Percentiles rank a stretch among this genome's conserved stretches.
Evolutionary conservation across 2,888 invertebrate genomes (phyloP).

Genomic region (Pammene aurita): DNA sequence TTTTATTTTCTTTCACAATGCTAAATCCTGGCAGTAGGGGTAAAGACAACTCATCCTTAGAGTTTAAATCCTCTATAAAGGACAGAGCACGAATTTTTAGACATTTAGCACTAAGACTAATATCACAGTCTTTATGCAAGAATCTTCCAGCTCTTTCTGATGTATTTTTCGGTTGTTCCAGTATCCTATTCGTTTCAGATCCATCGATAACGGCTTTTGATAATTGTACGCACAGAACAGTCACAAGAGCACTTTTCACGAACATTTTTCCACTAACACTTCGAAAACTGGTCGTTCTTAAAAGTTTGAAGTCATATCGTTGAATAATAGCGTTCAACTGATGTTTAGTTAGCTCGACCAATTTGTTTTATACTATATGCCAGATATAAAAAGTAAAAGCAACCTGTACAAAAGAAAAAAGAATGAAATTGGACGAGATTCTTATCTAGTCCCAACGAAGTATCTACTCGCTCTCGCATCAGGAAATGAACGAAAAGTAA

Average conservation of each 20-base stretch:
- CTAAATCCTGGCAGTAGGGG: slow-evolving; percentile 89
- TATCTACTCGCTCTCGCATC: too few species aligned
- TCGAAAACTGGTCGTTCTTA: slow-evolving; percentile 65
- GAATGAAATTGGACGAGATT: slow-evolving; percentile 49
- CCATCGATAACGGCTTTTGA: slow-evolving; percentile 64
- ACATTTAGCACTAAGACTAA: slow-evolving; percentile 86
- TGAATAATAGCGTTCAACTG: slow-evolving; percentile 61
- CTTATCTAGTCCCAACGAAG: too few species aligned
- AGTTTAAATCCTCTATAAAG: slow-evolving; percentile 88
- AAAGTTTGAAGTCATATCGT: slow-evolving; percentile 60
- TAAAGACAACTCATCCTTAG: slow-evolving; percentile 84
- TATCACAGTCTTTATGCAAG: slow-evolving; percentile 72
- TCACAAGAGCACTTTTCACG: slow-evolving; percentile 57
- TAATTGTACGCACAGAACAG: slow-evolving; percentile 56
- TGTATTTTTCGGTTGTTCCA: slow-evolving; percentile 47
- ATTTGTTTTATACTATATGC: slow-evolving; percentile 72
- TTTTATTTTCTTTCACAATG: slow-evolving; percentile 86
- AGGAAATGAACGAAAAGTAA: too few species aligned
- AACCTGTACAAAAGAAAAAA: slow-evolving; percentile 60
- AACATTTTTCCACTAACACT: slow-evolving; percentile 64
- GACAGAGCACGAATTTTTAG: slow-evolving; percentile 90
- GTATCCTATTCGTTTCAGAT: slow-evolving; percentile 57
- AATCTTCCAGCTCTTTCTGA: slow-evolving; percentile 67
- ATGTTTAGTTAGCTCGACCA: slow-evolving; percentile 52
- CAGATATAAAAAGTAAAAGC: slow-evolving; percentile 60